Base-by-base conservation (phyloP, 2,797 vertebrate genomes). In the Enteromius anoplus region DNA sequence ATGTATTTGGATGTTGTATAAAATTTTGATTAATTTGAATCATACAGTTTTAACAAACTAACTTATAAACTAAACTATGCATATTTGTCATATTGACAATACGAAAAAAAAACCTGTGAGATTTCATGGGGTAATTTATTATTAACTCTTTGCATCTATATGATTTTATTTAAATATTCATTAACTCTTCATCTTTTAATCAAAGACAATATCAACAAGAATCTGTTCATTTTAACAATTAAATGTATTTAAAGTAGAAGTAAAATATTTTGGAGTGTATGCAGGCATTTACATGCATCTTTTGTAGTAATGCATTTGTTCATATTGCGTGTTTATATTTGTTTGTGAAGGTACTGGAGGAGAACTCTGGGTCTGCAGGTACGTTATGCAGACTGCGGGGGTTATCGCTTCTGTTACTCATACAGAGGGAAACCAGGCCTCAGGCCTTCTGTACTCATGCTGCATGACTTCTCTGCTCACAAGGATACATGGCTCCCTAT, bases 401-500 rank as follows among this genome's bases (percentile, higher is more conserved):
- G 96, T 73, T 99, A 99, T 85, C 96, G 95, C 86, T 99, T 99
- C 89, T 99, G 97, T 88, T 99, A 97, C 85, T 96, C 96, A 11
- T 96, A 89, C 90, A 96, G 98, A 91, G 98, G 98, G 62, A 96
- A 95, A 83, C 94, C 97, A 3, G 95, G 97, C 10, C 86, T 91
- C 85, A 95, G 93, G 71, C 97, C 97, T 0, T 97, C 97, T 83
- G 92, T 99, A 86, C 93, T 99, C 60, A 96, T 99, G 97, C 91
- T 99, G 65, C 98, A 99, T 0, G 96, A 97, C 7, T 99, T 99
- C 92, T 98, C 97, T 10, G 95, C 96, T 26, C 96, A 99, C 91
- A 99, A 99, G 91, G 98, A 99, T 90, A 96, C 95, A 85, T 99
- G 98, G 98, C 94, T 99, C 49, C 95, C 94, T 42, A 90, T 98